Evolutionary conservation across 2,113 vertebrate species (phyloP), one percentile per base, ranked within the genome.

Genomic region (Tyto alba): DNA sequence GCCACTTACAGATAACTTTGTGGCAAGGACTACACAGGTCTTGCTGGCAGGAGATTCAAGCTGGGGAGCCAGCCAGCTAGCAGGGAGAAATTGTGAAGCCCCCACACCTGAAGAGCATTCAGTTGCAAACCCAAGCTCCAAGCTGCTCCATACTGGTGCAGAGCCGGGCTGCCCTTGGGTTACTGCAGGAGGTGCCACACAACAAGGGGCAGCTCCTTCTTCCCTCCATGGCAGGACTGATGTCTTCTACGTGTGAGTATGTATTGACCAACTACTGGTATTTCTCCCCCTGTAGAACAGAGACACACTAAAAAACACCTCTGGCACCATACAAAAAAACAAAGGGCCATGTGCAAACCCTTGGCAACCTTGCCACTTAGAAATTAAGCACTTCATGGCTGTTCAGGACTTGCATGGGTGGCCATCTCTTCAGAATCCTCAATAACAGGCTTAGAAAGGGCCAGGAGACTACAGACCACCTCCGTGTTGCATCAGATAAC

Each of bases 331-430:
- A 23, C 29, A 36, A 80, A 60, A 41, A 53, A 25, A 16, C 5
- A 9, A 52, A 80, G 29, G 47, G 19, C 34, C 25, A 32, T 0
- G 5, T 41, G 17, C 25, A 66, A 73, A 41, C 38, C 23, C 43
- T 23, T 0, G 1, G 34, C 43, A 81, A 41, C 14, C 14, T 14
- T 53, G 38, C 23, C 10, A 9, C 59, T 66, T 34, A 59, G 20
- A 17, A 45, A 56, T 23, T 18, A 77, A 71, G 57, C 8, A 6
- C 18, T 66, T 30, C 3, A 16, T 1, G 1, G 30, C 19, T 7
- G 3, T 59, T 56, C 1, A 0, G 10, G n/a, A 38, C 41, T 69
- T 86, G 41, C 5, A 27, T 2, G 1, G 1, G 9, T 30, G 34
- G 25, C 30, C 7, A 7, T 40, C 38, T 79, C 52, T 83, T 43